Percentiles rank a stretch among this genome's conserved stretches.
Evolutionary conservation across 2,113 vertebrate species (phyloP).

Genomic region (Xenotilapia caudafasciata): DNA sequence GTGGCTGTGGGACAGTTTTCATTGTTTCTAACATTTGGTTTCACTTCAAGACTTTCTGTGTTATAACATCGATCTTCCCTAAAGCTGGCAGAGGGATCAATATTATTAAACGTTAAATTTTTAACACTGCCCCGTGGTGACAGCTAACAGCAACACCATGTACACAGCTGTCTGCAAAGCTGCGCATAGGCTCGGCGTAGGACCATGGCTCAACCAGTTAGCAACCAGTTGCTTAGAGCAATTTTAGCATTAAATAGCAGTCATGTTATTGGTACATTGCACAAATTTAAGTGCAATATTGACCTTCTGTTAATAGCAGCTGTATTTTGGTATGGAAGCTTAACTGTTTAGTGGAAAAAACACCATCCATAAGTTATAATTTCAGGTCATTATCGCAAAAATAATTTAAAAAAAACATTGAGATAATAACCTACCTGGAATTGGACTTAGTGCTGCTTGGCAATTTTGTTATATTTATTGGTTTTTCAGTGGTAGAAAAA

Average conservation of each 20-base stretch:
- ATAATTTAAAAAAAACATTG: rapidly evolving
- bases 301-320: not conserved
- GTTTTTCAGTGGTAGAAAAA: not conserved
- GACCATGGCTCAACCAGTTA: not conserved
- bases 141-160: not conserved
- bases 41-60: not conserved
- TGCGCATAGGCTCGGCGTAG: rapidly evolving
- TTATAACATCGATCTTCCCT: not conserved
- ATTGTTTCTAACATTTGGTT: not conserved
- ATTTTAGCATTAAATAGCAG: not conserved
- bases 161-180: not conserved
- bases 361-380: not conserved
- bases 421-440: not conserved
- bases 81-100: not conserved
- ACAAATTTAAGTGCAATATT: not conserved
- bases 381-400: not conserved
- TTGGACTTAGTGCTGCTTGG: not conserved
- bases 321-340: not conserved
- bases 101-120: not conserved
- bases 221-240: not conserved
- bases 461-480: not conserved
- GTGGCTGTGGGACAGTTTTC: not conserved
- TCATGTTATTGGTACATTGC: not conserved
- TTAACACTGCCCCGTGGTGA: not conserved
- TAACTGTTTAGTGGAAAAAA: not conserved